A percentile compares a stretch with the other conserved stretches of the same genome.
Evolutionary conservation across 2,888 invertebrate species (phyloP).

Genomic region (Cybosia mesomella): DNA sequence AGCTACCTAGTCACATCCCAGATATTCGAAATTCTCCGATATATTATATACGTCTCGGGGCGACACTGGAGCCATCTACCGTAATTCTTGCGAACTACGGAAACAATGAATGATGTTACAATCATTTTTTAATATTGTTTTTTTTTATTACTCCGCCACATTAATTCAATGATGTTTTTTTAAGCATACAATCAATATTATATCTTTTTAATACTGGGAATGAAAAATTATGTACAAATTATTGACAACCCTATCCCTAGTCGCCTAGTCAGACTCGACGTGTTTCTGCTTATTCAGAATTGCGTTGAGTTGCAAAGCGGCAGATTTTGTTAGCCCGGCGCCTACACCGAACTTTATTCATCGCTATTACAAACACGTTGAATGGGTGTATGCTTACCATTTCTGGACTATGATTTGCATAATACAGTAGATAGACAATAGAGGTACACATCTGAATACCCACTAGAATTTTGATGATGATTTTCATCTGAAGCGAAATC

Average conservation of each 20-base stretch:
- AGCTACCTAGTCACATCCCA: too few relatives aligned
- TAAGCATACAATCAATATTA: too few relatives aligned
- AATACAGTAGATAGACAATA: background rate
- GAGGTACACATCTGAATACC: background rate
- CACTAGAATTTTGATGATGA: background rate
- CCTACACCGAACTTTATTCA: slow-evolving; percentile 42
- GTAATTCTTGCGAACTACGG: too few relatives aligned
- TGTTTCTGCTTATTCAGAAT: slow-evolving; percentile 55
- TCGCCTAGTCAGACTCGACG: slow-evolving; percentile 40
- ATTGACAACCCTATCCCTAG: slow-evolving; percentile 32
- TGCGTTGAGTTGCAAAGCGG: slow-evolving; percentile 47
- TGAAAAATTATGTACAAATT: too few relatives aligned
- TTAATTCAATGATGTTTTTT: too few relatives aligned
- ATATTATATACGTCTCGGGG: too few relatives aligned
- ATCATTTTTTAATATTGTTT: too few relatives aligned
- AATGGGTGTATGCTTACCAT: slow-evolving; percentile 15
- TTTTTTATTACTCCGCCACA: too few relatives aligned
- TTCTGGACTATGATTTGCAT: background rate
- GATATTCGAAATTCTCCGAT: too few relatives aligned
- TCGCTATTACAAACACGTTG: slow-evolving; percentile 26
- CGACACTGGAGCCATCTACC: too few relatives aligned
- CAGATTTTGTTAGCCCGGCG: slow-evolving; percentile 48
- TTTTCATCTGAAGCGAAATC: background rate
- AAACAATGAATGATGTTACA: too few relatives aligned
- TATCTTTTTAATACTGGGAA: too few relatives aligned